Evolutionary conservation across 1,140 invertebrate genomes (phyloP).

Genomic region (Drosophila triauraria): DNA sequence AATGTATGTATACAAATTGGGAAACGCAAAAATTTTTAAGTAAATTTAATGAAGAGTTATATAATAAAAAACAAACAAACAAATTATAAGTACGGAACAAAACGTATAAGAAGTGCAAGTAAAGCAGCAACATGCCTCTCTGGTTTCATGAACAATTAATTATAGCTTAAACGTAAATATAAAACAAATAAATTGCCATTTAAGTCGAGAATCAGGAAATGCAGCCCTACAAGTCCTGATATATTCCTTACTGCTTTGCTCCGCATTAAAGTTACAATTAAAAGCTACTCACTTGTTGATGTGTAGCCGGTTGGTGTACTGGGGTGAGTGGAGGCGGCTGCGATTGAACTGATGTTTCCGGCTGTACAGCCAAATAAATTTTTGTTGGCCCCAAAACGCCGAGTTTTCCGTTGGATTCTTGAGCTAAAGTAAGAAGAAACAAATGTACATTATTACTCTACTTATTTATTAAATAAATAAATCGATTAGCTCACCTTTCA

Average conservation of each 20-base stretch:
- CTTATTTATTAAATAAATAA: not conserved
- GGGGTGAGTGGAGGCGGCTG: slow-evolving; percentile 86
- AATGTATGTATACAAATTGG: slow-evolving; percentile 53
- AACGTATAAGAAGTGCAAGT: slow-evolving; percentile 57
- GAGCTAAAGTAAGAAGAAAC: slow-evolving; percentile 86
- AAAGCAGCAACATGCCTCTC: slow-evolving; percentile 71
- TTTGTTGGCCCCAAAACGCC: slow-evolving; percentile 93
- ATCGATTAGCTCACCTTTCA: slow-evolving; percentile 88
- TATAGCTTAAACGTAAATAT: slow-evolving; percentile 61
- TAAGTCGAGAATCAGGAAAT: slow-evolving; percentile 26
- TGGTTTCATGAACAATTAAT: slow-evolving; percentile 29
- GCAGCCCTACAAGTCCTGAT: slow-evolving; percentile 18
- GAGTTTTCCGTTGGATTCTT: slow-evolving; percentile 92
- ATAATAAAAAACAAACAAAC: slow-evolving; percentile 50
- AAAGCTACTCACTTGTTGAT: slow-evolving; percentile 85
- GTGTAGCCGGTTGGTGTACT: slow-evolving; percentile 84
- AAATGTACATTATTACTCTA: not conserved
- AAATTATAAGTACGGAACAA: slow-evolving; percentile 58
- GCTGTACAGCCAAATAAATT: slow-evolving; percentile 93
- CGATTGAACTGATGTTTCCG: slow-evolving; percentile 84
- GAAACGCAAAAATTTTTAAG: slow-evolving; percentile 23
- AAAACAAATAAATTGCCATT: slow-evolving; percentile 33
- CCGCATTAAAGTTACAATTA: slow-evolving; percentile 65
- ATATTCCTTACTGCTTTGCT: slow-evolving; percentile 22
- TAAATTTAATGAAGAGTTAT: slow-evolving; percentile 11